phyloP scores from a whole-genome alignment of 1,140 invertebrate species.

The Diachasmimorpha longicaudata region DNA sequence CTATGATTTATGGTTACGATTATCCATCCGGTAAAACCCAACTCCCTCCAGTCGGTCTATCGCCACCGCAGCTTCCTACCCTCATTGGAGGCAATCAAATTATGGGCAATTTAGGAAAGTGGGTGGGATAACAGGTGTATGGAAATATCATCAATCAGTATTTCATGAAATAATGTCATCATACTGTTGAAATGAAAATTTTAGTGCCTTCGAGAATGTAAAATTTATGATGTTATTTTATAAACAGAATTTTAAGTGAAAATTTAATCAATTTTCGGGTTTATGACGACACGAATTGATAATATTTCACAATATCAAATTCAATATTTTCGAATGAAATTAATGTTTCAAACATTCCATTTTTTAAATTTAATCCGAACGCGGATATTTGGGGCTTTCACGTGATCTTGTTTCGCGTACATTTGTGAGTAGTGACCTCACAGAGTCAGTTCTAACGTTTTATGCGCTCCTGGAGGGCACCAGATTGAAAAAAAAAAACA shows the following conservation, averaged over 20 bases:
- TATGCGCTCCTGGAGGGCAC: too few relatives aligned
- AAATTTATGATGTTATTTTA: background rate
- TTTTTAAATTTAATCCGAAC: too few relatives aligned
- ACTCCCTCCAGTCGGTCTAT: background rate
- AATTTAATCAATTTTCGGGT: background rate
- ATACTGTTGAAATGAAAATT: background rate
- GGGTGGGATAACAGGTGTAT: background rate
- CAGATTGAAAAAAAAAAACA: too few relatives aligned
- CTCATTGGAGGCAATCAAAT: background rate
- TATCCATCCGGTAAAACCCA: background rate
- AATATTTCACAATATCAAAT: too few relatives aligned
- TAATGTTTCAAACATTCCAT: too few relatives aligned
- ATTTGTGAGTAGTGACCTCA: too few relatives aligned
- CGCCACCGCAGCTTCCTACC: background rate
- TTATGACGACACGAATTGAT: too few relatives aligned
- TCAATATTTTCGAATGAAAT: too few relatives aligned
- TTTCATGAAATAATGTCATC: background rate
- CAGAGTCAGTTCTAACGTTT: too few relatives aligned
- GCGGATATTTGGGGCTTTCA: too few relatives aligned
- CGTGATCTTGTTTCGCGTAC: too few relatives aligned
- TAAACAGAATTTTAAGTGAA: background rate
- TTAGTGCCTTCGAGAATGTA: background rate
- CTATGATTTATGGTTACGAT: conserved; percentile 9
- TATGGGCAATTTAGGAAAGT: background rate
- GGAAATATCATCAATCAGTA: background rate